phyloP scores from a whole-genome alignment of 2,888 invertebrate species.

The Chrysolina oricalcia region DNA sequence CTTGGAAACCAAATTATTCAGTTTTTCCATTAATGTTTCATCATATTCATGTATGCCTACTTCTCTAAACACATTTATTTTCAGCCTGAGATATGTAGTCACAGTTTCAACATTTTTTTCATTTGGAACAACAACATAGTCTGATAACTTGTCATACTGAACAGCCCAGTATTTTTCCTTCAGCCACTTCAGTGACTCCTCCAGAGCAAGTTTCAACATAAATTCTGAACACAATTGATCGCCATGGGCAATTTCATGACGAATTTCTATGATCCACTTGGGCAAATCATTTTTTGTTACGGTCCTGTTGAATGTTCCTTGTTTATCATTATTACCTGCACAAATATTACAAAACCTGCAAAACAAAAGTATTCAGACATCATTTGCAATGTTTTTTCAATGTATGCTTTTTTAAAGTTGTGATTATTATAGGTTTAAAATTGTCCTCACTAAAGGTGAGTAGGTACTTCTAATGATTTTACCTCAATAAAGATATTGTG shows the following conservation, averaged over 20 bases:
- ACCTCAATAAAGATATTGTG: slow-evolving; percentile 79
- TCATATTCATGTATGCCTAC: slow-evolving; percentile 60
- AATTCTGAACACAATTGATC: slow-evolving; percentile 79
- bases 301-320: slow-evolving; percentile 72
- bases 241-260: slow-evolving; percentile 86
- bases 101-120: slow-evolving; percentile 39
- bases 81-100: slow-evolving; percentile 42
- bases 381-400: no score
- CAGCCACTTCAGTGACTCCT: slow-evolving; percentile 81
- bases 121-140: slow-evolving; percentile 42
- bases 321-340: slow-evolving; percentile 65
- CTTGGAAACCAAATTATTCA: slow-evolving; percentile 43
- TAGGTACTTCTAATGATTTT: slow-evolving; percentile 55
- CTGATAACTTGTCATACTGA: slow-evolving; percentile 67
- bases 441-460: neutral
- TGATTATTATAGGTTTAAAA: no score
- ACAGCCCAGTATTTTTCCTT: slow-evolving; percentile 79
- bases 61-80: slow-evolving; percentile 56
- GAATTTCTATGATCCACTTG: slow-evolving; percentile 84
- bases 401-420: no score
- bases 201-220: slow-evolving; percentile 77
- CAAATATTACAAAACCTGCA: slow-evolving; percentile 70
- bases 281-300: slow-evolving; percentile 82
- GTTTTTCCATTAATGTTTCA: slow-evolving; percentile 51
- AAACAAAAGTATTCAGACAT: slow-evolving; percentile 31